These are phyloP conservation scores for Tachysurus fulvidraco DNA, from an alignment of 2,113 vertebrate genomes.

Conservation along the genomic window DNA sequence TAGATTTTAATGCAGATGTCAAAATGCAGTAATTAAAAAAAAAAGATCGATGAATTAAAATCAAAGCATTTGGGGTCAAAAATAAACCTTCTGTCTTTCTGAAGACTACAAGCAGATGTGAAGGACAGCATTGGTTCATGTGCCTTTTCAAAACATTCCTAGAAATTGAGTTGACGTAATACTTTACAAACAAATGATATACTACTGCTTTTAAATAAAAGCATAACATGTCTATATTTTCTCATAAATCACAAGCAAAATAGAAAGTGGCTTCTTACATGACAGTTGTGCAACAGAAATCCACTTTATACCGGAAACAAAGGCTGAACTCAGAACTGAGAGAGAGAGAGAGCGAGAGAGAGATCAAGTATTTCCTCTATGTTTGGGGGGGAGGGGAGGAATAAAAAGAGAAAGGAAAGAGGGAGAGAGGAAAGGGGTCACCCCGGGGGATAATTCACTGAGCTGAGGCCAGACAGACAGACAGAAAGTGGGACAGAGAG, in stretches of 20 bases:
- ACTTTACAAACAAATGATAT: background rate
- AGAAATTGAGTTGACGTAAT: background rate
- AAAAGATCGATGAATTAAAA: background rate
- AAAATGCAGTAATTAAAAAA: background rate
- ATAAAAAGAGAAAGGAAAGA: slow-evolving; percentile 27
- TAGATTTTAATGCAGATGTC: background rate
- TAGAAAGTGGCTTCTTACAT: slow-evolving; percentile 11
- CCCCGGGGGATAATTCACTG: slow-evolving; percentile 34
- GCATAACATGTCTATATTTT: background rate
- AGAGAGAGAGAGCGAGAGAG: slow-evolving; percentile 7
- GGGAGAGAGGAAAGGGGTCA: slow-evolving; percentile 42
- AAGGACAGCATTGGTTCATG: background rate
- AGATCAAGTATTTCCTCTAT: slow-evolving; percentile 26
- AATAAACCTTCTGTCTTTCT: background rate
- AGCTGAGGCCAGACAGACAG: background rate
- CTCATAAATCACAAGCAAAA: background rate
- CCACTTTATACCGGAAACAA: slow-evolving; percentile 5
- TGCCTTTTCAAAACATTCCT: background rate
- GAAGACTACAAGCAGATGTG: background rate
- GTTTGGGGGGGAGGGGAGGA: slow-evolving; percentile 58
- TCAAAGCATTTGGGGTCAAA: background rate
- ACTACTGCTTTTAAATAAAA: slow-evolving; percentile 14
- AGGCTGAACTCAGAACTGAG: background rate
- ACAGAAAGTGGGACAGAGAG: background rate
- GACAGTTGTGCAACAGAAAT: slow-evolving; percentile 10